Evolutionary conservation across 2,888 invertebrate species (phyloP), one percentile per base, ranked within the genome.

Genomic region (Chaitophorus viminalis): DNA sequence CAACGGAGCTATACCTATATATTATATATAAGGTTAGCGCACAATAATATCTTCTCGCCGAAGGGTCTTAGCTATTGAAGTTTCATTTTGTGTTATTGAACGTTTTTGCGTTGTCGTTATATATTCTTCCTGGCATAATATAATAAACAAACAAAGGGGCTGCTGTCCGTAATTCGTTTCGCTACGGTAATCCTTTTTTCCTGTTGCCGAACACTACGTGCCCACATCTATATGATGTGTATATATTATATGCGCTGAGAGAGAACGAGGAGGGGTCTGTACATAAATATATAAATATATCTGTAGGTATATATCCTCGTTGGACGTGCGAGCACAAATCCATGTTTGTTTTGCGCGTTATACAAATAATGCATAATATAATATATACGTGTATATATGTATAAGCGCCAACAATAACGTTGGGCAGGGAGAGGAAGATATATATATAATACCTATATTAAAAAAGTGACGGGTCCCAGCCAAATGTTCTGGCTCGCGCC

Each of bases 171-270:
- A 83, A 83, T 83, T 83, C 75, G 83, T 83, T 83, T 83, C 75
- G 83, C 60, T 60, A 36, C 82, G 60, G 60, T 83, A 83, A 83
- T 83, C 74, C 82, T 82, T 82, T 83, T 83, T 75, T 52, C 68
- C 72, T 21, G 74, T 54, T 52, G 52, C 72, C 21, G 46, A 8
- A 18, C n/a, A 72, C 72, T 72, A 54, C 82, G 70, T 46, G 81
- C 31, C 31, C 46, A 72, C 72, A 14, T 29, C 21, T 11, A 9
- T 52, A 52, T 9, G 18, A 39, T 39, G 36, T 33, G 18, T 46
- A 46, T 46, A 46, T 3, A 46, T 46, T 39, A 39, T 39, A 39
- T 39, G 8, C 8, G 11, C 31, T 1, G 60, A 25, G 4, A 5
- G 46, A 14, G 8, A 46, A 46, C 14, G 14, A 14, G 14, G 46